These are phyloP conservation scores for Lepus timidus DNA, from an alignment of 2,113 vertebrate genomes.

Conservation along the genomic window DNA sequence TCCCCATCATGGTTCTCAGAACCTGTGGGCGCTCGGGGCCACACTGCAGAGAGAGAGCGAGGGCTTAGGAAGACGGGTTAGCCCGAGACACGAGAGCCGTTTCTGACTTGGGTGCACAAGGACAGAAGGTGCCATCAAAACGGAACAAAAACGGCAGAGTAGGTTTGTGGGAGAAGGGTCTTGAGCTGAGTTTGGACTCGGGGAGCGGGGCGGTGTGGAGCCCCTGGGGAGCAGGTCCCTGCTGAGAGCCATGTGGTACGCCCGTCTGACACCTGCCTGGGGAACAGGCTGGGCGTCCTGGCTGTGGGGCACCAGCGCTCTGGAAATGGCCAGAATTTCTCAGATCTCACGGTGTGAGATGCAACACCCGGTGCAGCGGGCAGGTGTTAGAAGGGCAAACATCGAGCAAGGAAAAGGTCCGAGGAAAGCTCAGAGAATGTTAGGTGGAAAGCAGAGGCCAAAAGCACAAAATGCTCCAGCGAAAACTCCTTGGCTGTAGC, in stretches of 20 bases:
- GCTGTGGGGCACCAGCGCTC: not conserved
- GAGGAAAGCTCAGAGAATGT: not conserved
- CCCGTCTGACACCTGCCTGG: not conserved
- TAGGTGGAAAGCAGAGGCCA: not conserved
- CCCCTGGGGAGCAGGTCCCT: not conserved
- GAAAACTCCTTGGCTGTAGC: not conserved
- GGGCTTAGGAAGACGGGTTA: not conserved
- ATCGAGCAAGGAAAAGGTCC: not conserved
- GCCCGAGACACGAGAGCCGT: rapidly evolving
- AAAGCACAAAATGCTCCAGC: not conserved
- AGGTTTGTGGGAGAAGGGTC: not conserved
- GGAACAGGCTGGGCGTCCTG: rapidly evolving
- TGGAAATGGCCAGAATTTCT: not conserved
- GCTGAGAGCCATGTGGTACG: rapidly evolving
- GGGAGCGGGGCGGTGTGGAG: not conserved
- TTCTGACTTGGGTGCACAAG: not conserved
- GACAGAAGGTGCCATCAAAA: rapidly evolving
- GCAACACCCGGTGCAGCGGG: not conserved
- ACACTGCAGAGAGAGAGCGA: not conserved
- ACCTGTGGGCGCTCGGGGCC: not conserved
- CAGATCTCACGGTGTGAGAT: not conserved
- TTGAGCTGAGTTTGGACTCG: not conserved
- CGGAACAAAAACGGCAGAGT: not conserved
- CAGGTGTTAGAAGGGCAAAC: not conserved
- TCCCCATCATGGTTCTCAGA: not conserved